Base-by-base conservation (phyloP, 2,888 invertebrate genomes). In the Pterobdella sp. region DNA sequence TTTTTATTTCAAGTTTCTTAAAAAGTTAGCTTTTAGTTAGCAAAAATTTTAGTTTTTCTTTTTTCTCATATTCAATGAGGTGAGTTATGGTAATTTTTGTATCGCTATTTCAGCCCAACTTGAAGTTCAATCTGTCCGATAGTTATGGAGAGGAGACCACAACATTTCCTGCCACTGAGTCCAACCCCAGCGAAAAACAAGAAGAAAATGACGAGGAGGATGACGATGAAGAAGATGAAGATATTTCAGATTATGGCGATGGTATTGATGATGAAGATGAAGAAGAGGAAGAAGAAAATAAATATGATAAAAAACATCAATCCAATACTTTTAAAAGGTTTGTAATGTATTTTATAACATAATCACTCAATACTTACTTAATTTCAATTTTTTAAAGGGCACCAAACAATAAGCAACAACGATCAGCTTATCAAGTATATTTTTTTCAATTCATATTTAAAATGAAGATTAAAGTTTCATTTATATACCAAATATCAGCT, bases 231-330 rank as follows among this genome's bases (percentile, higher is more conserved):
- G 60, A 56, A 18, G 60, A 7, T 14, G n/a, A 56, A 56, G 60
- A n/a, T 56, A 26, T 14, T n/a, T 4, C 4, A 4, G 60, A 56
- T 22, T 4, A 56, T 56, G 60, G n/a, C 26, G 60, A 56, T 56
- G 60, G n/a, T 18, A 22, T 14, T 56, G 60, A 56, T 56, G 60
- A 56, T 56, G n/a, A 56, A 22, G 60, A 56, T 26, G 60, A 56
- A 22, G 60, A 56, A 26, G 60, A 7, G 18, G 60, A 56, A 14
- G 60, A 56, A 18, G 42, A 42, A 14, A 18, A 42, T 42, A n/a
- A n/a, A n/a, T n/a, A n/a, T n/a, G n/a, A n/a, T n/a, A n/a, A n/a
- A n/a, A n/a, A n/a, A n/a, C n/a, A n/a, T n/a, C n/a, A n/a, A n/a
- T n/a, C n/a, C n/a, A n/a, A n/a, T n/a, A n/a, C n/a, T n/a, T n/a